Percentiles rank a stretch among this genome's conserved stretches.
Evolutionary conservation across 2,113 vertebrate species (phyloP).

Genomic region (Neodon shergylaensis): DNA sequence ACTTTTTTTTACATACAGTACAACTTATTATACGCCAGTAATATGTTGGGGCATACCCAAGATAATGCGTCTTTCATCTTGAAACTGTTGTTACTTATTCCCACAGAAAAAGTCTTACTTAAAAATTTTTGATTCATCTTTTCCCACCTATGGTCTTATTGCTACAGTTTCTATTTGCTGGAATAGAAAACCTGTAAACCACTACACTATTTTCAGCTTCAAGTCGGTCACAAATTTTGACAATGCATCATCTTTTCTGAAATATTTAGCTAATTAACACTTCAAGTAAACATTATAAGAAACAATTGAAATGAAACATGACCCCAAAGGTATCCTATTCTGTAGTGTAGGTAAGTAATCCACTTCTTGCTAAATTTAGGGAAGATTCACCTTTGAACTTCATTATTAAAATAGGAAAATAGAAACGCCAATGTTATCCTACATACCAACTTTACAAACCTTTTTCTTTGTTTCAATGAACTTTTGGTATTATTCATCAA

Average conservation of each 20-base stretch:
- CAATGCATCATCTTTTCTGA: conserved; percentile 46
- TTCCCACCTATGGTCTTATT: conserved; percentile 41
- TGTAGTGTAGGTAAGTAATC: conserved; percentile 47
- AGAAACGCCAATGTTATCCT: conserved; percentile 34
- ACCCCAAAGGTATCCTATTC: conserved; percentile 46
- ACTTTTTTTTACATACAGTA: conserved; percentile 38
- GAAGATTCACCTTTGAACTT: conserved; percentile 55
- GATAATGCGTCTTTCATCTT: background rate
- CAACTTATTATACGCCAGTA: conserved; percentile 18
- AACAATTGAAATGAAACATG: conserved; percentile 44
- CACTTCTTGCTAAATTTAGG: conserved; percentile 49
- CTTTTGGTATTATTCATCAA: conserved; percentile 36
- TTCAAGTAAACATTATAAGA: conserved; percentile 34
- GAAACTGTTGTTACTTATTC: conserved; percentile 20
- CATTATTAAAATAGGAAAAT: conserved; percentile 63
- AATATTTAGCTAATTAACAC: conserved; percentile 37
- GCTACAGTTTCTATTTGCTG: conserved; percentile 9
- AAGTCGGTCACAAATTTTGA: conserved; percentile 46
- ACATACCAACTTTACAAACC: conserved; percentile 33
- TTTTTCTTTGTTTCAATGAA: conserved; percentile 47
- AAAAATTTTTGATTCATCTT: conserved; percentile 26
- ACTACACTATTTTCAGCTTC: conserved; percentile 55
- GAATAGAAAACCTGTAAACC: conserved; percentile 9
- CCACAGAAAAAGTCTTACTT: conserved; percentile 47
- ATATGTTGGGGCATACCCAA: conserved; percentile 24